Conservation (phyloP, 2,888 invertebrate genomes). For the Spodoptera exigua region DNA sequence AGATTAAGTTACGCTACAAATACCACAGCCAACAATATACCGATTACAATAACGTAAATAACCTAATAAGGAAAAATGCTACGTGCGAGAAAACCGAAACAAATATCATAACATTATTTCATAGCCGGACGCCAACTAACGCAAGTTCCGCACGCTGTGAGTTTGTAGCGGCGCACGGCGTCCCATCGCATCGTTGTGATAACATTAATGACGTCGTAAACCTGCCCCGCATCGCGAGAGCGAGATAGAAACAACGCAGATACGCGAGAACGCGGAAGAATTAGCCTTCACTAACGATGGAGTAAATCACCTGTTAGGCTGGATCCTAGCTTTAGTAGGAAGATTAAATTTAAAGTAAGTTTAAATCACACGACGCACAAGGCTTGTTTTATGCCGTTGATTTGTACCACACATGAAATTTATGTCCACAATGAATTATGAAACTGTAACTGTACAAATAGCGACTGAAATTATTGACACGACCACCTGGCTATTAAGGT, state of each 20-base stretch:
- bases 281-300: constrained; percentile 82
- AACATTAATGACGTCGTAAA: constrained; percentile 87
- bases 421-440: constrained; percentile 29
- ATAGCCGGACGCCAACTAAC: constrained; percentile 53
- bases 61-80: constrained; percentile 28
- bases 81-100: constrained; percentile 32
- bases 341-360: constrained; percentile 77
- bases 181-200: constrained; percentile 71
- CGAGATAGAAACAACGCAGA: constrained; percentile 74
- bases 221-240: constrained; percentile 71
- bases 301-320: constrained; percentile 83
- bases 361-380: constrained; percentile 72
- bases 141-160: constrained; percentile 64
- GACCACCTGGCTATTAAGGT: constrained; percentile 17
- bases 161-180: constrained; percentile 68
- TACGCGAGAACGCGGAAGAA: constrained; percentile 86
- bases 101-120: constrained; percentile 45
- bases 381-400: constrained; percentile 56
- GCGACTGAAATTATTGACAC: constrained; percentile 37
- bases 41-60: constrained; percentile 13
- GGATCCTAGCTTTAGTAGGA: constrained; percentile 69
- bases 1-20: constrained; percentile 35
- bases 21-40: constrained; percentile 18
- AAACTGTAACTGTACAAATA: constrained; percentile 13
- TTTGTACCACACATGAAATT: constrained; percentile 35